phyloP scores from a whole-genome alignment of 2,797 vertebrate genomes.

The Smutsia temminckii region DNA sequence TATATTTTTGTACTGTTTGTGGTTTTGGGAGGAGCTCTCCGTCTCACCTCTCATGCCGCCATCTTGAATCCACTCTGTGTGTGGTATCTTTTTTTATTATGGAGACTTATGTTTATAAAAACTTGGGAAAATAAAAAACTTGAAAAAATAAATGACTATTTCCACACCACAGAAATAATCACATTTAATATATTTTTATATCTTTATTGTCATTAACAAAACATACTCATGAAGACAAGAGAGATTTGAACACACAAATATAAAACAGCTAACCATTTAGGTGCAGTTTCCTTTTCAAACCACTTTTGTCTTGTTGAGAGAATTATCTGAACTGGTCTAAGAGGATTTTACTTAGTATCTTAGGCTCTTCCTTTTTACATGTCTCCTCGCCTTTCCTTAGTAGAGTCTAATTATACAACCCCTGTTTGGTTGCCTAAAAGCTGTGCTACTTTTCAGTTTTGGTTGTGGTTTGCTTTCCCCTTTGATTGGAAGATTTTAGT shows the following conservation, averaged over 20 bases:
- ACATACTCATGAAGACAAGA: background rate
- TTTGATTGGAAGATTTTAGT: constrained; percentile 14
- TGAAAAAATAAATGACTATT: background rate
- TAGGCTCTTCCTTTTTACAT: background rate
- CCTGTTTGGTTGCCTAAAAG: background rate
- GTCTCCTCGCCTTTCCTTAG: background rate
- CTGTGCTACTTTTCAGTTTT: background rate
- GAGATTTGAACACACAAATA: background rate
- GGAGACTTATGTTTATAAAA: background rate
- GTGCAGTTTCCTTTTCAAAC: background rate
- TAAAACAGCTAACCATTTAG: background rate
- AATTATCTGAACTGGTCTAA: background rate
- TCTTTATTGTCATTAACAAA: background rate
- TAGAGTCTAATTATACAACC: background rate
- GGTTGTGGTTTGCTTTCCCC: background rate
- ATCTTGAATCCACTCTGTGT: too few relatives aligned
- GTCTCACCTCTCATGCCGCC: too few relatives aligned
- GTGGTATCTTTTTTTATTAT: background rate
- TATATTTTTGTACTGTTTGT: too few relatives aligned
- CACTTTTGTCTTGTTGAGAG: background rate
- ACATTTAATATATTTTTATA: constrained; percentile 1
- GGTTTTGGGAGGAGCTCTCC: too few relatives aligned
- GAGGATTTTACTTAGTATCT: background rate
- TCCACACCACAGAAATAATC: background rate
- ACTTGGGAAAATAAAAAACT: background rate